phyloP scores from a whole-genome alignment of 2,113 vertebrate species.

The Seriola aureovittata region DNA sequence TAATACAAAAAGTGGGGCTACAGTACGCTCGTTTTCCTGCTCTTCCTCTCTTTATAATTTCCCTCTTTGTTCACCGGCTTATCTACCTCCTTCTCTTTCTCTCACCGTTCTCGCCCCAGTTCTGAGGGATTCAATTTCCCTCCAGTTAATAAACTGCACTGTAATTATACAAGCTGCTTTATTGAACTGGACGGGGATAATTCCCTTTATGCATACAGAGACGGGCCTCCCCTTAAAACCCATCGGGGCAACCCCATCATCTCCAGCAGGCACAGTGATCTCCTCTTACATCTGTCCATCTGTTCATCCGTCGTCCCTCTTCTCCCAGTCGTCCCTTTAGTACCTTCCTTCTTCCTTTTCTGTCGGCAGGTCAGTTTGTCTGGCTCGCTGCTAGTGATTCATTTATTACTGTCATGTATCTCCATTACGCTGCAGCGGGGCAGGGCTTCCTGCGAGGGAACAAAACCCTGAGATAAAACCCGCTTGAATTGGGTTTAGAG shows the following conservation, averaged over 20 bases:
- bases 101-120: constrained; percentile 7
- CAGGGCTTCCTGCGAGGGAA: constrained; percentile 19
- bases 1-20: constrained; percentile 57
- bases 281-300: constrained; percentile 47
- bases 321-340: constrained; percentile 39
- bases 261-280: constrained; percentile 20
- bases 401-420: constrained; percentile 49
- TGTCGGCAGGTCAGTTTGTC: constrained; percentile 30
- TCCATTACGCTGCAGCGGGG: constrained; percentile 44
- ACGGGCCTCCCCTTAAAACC: constrained; percentile 38
- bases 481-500: constrained; percentile 15
- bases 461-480: constrained; percentile 29
- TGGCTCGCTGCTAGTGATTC: constrained; percentile 29
- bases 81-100: constrained; percentile 51
- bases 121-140: constrained; percentile 67
- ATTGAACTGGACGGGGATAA: constrained; percentile 58
- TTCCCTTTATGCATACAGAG: constrained; percentile 48
- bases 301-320: constrained; percentile 35
- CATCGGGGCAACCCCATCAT: constrained; percentile 39
- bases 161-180: constrained; percentile 69
- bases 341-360: constrained; percentile 21
- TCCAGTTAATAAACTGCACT: constrained; percentile 62
- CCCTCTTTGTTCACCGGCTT: constrained; percentile 68
- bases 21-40: constrained; percentile 19
- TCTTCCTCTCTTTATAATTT: constrained; percentile 47